These are phyloP conservation scores for Ianthella basta DNA, from an alignment of 37 sponge, comb jelly and placozoan genomes.

Conservation along the genomic window DNA sequence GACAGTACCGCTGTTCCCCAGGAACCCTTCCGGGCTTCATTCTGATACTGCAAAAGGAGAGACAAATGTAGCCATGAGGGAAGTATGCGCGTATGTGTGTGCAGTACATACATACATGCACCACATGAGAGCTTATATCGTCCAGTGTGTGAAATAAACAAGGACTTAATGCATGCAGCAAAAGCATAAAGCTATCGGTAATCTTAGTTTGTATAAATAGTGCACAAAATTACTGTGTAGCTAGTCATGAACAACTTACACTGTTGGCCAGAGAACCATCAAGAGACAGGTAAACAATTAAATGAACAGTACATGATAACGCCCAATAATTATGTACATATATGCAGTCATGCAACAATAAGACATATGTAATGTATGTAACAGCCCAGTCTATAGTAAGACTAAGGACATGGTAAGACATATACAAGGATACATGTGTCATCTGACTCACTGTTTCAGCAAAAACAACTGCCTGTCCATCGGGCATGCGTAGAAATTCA, in stretches of 20 bases:
- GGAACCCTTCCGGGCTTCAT: slow-evolving; percentile 66
- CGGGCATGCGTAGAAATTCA: slow-evolving; percentile 53
- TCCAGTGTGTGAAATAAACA: neutral
- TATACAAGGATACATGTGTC: neutral
- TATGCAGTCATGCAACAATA: no score
- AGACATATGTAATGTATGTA: no score
- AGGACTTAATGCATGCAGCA: neutral
- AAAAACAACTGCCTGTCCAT: slow-evolving; percentile 85
- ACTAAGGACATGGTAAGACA: no score
- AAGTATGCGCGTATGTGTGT: neutral
- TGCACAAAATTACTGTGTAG: no score
- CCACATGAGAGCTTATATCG: neutral
- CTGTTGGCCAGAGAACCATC: no score
- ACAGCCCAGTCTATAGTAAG: no score
- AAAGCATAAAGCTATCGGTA: no score
- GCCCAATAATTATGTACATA: no score
- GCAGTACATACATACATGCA: neutral
- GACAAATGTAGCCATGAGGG: neutral
- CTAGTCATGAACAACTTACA: no score
- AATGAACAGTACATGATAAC: no score
- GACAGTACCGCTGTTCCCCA: slow-evolving; percentile 75
- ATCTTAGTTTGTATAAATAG: no score
- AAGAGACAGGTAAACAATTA: no score
- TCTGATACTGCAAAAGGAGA: slow-evolving; percentile 65
- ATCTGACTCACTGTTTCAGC: slow-evolving; percentile 87